Evolutionary conservation across 2,888 invertebrate genomes (phyloP).

Genomic region (Adineta ricciae): DNA sequence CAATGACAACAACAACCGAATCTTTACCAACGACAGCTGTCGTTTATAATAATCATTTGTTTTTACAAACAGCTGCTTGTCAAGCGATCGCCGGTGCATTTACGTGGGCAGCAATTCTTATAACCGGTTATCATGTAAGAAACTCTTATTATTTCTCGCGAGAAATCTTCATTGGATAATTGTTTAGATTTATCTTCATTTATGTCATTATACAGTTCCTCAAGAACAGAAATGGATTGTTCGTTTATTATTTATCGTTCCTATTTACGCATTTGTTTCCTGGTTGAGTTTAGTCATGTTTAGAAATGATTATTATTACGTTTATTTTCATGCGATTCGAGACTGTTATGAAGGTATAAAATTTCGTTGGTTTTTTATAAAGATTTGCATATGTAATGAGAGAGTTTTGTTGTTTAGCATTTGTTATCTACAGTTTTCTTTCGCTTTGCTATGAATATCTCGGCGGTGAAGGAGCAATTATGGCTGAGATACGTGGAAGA

Average conservation of each 20-base stretch:
- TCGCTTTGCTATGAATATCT: slow-evolving; percentile 97
- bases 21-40: neutral
- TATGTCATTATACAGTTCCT: slow-evolving; percentile 96
- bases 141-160: neutral
- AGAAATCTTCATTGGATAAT: neutral
- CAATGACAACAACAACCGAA: neutral
- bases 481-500: slow-evolving; percentile 93
- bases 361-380: too few relatives aligned
- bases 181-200: slow-evolving; percentile 84
- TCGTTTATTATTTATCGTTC: slow-evolving; percentile 93
- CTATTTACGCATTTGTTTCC: slow-evolving; percentile 93
- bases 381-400: too few relatives aligned
- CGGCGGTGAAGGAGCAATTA: slow-evolving; percentile 97
- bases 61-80: slow-evolving; percentile 81
- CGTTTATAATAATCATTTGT: slow-evolving; percentile 52
- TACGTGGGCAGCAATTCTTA: slow-evolving; percentile 83
- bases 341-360: slow-evolving; percentile 97
- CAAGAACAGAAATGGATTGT: slow-evolving; percentile 99
- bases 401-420: slow-evolving; percentile 57
- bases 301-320: slow-evolving; percentile 89
- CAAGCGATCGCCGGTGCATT: slow-evolving; percentile 87
- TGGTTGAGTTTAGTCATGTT: slow-evolving; percentile 96
- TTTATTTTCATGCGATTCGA: slow-evolving; percentile 95
- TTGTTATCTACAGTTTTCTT: slow-evolving; percentile 99
- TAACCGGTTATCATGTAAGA: slow-evolving; percentile 90